Conservation (phyloP, 2,888 invertebrate genomes). For the Thecocarcelia acutangulata region DNA sequence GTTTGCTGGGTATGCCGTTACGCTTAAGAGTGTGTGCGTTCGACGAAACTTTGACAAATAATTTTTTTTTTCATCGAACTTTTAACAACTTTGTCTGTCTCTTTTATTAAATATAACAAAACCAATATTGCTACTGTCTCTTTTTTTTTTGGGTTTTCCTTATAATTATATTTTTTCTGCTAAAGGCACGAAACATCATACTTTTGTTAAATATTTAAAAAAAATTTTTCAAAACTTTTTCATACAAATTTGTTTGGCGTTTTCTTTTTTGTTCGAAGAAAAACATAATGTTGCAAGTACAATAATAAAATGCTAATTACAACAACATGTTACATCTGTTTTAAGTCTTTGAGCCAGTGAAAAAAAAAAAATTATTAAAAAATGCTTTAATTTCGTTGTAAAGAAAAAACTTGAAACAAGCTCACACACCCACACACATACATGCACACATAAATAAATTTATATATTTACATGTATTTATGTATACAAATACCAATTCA, state of each 20-base stretch:
- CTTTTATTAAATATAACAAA: constrained; percentile 20
- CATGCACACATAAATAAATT: no score
- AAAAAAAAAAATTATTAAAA: constrained; percentile 22
- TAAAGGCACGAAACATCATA: constrained; percentile 40
- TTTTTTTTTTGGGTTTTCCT: constrained; percentile 21
- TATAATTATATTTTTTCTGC: constrained; percentile 22
- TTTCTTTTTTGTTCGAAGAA: constrained; percentile 9
- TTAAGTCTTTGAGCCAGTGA: constrained; percentile 32
- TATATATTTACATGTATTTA: no score
- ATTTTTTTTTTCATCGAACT: neutral
- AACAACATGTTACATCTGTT: constrained; percentile 65
- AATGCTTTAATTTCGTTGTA: neutral
- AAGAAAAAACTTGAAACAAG: constrained; percentile 31
- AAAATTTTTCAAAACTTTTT: constrained; percentile 56
- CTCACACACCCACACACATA: neutral
- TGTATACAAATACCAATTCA: constrained; percentile 13
- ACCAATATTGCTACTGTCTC: constrained; percentile 35
- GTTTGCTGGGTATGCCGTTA: neutral
- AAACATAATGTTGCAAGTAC: constrained; percentile 30
- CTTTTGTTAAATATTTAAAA: constrained; percentile 50
- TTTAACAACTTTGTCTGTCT: constrained; percentile 29
- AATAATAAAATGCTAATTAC: constrained; percentile 67
- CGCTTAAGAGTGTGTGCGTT: neutral
- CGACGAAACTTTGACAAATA: constrained; percentile 41
- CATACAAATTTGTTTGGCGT: constrained; percentile 33